Evolutionary conservation across 1,140 invertebrate genomes (phyloP).

Genomic region (Homarus americanus): DNA sequence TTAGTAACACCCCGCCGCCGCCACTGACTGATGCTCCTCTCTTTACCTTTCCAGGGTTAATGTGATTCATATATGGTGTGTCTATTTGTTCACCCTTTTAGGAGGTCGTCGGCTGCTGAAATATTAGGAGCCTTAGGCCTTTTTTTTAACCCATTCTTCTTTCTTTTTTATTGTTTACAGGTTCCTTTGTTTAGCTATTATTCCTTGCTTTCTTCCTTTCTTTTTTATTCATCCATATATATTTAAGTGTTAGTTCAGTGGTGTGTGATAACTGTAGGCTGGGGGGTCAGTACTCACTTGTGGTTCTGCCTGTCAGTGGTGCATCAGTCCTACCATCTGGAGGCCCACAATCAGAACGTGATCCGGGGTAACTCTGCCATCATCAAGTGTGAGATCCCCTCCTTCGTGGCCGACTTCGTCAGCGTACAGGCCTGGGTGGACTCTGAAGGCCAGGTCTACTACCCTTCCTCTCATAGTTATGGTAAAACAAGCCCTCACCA

Average conservation of each 20-base stretch:
- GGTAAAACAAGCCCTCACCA: too few species aligned
- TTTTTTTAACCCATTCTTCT: too few species aligned
- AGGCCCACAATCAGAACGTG: constrained; percentile 90
- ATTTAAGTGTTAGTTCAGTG: too few species aligned
- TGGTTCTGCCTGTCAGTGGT: constrained; percentile 73
- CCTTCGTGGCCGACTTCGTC: constrained; percentile 94
- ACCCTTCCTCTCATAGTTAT: constrained; percentile 52
- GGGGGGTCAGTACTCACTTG: neutral
- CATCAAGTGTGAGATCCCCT: constrained; percentile 94
- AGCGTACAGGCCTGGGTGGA: constrained; percentile 93
- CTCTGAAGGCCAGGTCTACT: constrained; percentile 86
- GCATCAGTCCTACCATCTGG: constrained; percentile 76
- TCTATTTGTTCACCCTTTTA: too few species aligned
- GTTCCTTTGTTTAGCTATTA: too few species aligned
- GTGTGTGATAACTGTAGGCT: too few species aligned
- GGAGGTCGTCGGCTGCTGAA: too few species aligned
- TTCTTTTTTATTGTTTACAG: too few species aligned
- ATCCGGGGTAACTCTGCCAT: constrained; percentile 96
- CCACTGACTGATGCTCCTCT: too few species aligned
- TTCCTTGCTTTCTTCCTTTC: neutral
- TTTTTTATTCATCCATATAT: too few species aligned
- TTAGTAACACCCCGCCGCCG: neutral
- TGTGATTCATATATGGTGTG: neutral
- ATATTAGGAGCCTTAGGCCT: neutral
- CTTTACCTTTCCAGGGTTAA: too few species aligned